Evolutionary conservation across 2,113 vertebrate species (phyloP).

Genomic region (Pseudorhombus dupliciocellatus): DNA sequence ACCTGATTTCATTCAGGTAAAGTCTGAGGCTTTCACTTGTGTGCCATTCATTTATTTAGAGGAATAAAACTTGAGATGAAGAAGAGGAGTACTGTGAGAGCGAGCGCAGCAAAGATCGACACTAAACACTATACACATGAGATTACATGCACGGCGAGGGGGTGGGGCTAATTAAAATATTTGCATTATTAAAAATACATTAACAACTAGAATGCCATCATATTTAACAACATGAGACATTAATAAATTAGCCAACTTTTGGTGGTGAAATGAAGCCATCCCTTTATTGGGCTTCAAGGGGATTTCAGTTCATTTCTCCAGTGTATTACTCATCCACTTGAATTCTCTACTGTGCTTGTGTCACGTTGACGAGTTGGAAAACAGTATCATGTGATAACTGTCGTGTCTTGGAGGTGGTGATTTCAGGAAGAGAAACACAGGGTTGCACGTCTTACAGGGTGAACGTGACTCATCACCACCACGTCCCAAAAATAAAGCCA

Average conservation of each 20-base stretch:
- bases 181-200: constrained; percentile 76
- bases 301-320: neutral
- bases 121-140: constrained; percentile 63
- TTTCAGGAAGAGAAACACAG: neutral
- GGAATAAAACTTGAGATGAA: constrained; percentile 4
- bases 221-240: constrained; percentile 62
- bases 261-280: constrained; percentile 24
- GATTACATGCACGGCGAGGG: constrained; percentile 58
- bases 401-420: neutral
- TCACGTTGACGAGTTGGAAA: neutral
- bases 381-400: neutral
- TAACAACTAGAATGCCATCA: constrained; percentile 52
- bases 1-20: neutral
- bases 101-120: constrained; percentile 32
- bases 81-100: constrained; percentile 13
- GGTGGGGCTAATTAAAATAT: constrained; percentile 70
- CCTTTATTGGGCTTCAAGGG: constrained; percentile 21
- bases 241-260: constrained; percentile 55
- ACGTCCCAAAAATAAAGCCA: neutral
- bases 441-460: neutral
- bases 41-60: neutral
- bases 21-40: neutral
- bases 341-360: neutral
- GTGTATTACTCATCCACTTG: neutral
- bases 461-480: neutral